phyloP scores from a whole-genome alignment of 2,113 vertebrate genomes.

The Tauraco erythrolophus region DNA sequence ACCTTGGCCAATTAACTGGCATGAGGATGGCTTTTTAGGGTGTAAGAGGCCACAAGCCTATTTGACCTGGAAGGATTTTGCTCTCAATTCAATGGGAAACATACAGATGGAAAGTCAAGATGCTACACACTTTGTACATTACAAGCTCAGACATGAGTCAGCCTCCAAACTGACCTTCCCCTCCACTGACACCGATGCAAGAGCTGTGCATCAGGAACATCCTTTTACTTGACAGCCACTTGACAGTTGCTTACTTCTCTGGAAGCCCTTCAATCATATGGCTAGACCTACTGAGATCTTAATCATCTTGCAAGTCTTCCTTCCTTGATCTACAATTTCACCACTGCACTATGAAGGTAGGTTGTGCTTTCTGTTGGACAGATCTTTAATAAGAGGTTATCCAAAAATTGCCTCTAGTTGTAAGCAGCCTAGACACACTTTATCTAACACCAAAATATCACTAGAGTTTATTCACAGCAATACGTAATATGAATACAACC shows the following conservation, averaged over 20 bases:
- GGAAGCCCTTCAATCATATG: neutral
- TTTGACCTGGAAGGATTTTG: neutral
- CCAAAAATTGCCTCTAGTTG: neutral
- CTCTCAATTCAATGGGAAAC: neutral
- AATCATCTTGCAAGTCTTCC: neutral
- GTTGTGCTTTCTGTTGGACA: neutral
- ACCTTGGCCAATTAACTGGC: neutral
- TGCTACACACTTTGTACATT: neutral
- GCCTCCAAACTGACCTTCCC: neutral
- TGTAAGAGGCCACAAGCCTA: neutral
- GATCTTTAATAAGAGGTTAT: neutral
- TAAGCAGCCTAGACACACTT: neutral
- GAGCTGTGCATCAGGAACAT: neutral
- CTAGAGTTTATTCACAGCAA: neutral
- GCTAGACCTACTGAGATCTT: neutral
- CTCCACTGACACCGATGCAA: rapidly evolving
- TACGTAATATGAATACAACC: neutral
- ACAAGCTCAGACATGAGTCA: neutral
- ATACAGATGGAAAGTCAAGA: neutral
- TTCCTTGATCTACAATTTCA: neutral
- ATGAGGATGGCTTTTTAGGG: neutral
- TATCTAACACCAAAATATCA: neutral
- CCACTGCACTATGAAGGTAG: neutral
- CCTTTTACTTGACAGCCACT: neutral
- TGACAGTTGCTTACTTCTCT: neutral